Percentiles rank a stretch among this genome's conserved stretches.
Evolutionary conservation across 2,888 invertebrate species (phyloP).

Genomic region (Sesamia inferens): DNA sequence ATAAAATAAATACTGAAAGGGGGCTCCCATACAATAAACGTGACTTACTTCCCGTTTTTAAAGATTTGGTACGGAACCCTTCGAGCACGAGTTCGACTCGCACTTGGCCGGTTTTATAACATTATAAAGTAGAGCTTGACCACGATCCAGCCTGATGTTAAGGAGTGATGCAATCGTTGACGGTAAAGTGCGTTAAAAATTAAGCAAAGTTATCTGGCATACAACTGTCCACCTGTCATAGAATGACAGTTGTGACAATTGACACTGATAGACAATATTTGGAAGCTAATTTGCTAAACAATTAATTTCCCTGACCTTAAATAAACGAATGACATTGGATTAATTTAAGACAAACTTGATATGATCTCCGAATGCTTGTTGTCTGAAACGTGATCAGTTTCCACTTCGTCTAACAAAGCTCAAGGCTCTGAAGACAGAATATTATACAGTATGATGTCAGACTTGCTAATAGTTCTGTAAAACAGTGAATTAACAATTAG

Average conservation of each 20-base stretch:
- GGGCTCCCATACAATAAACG: no score
- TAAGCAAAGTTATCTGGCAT: no score
- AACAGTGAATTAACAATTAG: conserved; percentile 54
- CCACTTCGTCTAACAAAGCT: conserved; percentile 32
- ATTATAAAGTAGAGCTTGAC: no score
- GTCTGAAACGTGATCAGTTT: conserved; percentile 33
- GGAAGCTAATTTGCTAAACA: neutral
- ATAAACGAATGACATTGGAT: conserved; percentile 12
- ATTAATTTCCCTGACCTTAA: neutral
- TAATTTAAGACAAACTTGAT: conserved; percentile 29
- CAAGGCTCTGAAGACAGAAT: conserved; percentile 36
- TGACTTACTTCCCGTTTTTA: no score
- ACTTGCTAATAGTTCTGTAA: conserved; percentile 29
- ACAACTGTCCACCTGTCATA: neutral
- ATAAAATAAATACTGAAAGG: no score
- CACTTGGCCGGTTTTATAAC: no score
- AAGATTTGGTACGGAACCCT: no score
- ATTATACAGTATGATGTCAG: conserved; percentile 40
- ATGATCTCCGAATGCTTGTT: conserved; percentile 21
- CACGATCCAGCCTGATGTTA: no score
- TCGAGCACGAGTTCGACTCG: no score
- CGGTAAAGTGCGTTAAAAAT: neutral
- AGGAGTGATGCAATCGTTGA: no score
- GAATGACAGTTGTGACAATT: neutral
- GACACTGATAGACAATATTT: neutral